A percentile compares a stretch with the other conserved stretches of the same genome.
Conservation (phyloP, 2,888 invertebrate species). For the Drosophila nigricruria region DNA sequence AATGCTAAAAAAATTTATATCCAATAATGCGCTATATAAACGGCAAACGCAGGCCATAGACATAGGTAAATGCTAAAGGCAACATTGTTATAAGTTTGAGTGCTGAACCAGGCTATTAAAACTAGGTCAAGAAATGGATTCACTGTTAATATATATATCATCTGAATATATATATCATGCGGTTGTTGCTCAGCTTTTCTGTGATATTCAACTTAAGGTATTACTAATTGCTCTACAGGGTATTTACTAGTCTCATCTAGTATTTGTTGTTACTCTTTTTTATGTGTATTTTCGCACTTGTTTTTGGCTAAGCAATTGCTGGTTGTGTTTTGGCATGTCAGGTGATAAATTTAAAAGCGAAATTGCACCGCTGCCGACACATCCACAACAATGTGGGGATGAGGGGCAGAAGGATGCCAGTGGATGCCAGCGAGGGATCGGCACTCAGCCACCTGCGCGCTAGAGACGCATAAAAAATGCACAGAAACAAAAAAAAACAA, state of each 20-base stretch:
- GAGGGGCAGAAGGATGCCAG: background rate
- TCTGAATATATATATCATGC: too few relatives aligned
- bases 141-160: too few relatives aligned
- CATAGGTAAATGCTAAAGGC: background rate
- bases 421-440: background rate
- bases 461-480: constrained; percentile 28
- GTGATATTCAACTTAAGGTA: too few relatives aligned
- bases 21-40: constrained; percentile 27
- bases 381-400: constrained; percentile 43
- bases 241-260: background rate
- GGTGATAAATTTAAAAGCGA: constrained; percentile 53
- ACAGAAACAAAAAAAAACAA: background rate
- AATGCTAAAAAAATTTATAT: constrained; percentile 49
- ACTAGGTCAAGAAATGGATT: background rate
- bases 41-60: background rate
- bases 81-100: background rate
- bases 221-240: background rate
- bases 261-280: background rate
- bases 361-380: constrained; percentile 50
- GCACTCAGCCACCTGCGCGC: constrained; percentile 38
- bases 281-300: background rate
- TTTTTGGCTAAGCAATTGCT: constrained; percentile 27
- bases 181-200: too few relatives aligned
- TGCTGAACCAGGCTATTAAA: background rate
- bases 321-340: constrained; percentile 18